Conservation (phyloP, 2,113 vertebrate species). For the Rhinopomastus cyanomelas region DNA sequence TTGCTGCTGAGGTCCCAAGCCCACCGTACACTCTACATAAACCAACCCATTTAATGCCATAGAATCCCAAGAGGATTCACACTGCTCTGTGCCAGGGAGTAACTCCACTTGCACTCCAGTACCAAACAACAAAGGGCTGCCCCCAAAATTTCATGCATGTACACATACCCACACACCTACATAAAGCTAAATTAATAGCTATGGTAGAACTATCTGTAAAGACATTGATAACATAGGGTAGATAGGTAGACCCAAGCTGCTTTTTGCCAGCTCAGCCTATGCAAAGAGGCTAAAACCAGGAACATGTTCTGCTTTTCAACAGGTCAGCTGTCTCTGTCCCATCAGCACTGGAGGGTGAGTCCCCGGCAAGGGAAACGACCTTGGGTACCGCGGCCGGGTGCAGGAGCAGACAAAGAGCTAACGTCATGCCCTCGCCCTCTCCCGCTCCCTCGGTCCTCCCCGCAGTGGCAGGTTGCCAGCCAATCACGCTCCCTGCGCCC, state of each 20-base stretch:
- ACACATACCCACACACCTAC: not conserved
- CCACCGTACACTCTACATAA: not conserved
- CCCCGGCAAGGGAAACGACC: not conserved
- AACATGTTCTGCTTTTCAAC: not conserved
- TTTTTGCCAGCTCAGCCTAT: not conserved
- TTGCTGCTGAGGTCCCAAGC: not conserved
- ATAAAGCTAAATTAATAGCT: not conserved
- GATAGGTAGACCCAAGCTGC: not conserved
- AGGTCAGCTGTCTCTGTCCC: not conserved
- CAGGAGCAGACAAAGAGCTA: conserved; percentile 52
- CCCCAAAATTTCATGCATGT: not conserved
- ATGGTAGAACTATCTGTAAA: not conserved
- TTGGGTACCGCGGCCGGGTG: not conserved
- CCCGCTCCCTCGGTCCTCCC: conserved; percentile 13
- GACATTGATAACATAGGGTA: not conserved
- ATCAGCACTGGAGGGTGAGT: not conserved
- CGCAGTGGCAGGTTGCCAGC: conserved; percentile 45
- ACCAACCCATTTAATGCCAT: not conserved
- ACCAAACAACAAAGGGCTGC: not conserved
- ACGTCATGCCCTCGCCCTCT: conserved; percentile 42
- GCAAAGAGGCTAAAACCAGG: not conserved
- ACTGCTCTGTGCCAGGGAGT: not conserved
- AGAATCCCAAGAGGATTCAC: not conserved
- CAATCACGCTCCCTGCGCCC: conserved; percentile 18
- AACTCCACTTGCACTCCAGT: not conserved